Evolutionary conservation across 2,888 invertebrate species (phyloP).

Genomic region (Aleiodes leptofemur): DNA sequence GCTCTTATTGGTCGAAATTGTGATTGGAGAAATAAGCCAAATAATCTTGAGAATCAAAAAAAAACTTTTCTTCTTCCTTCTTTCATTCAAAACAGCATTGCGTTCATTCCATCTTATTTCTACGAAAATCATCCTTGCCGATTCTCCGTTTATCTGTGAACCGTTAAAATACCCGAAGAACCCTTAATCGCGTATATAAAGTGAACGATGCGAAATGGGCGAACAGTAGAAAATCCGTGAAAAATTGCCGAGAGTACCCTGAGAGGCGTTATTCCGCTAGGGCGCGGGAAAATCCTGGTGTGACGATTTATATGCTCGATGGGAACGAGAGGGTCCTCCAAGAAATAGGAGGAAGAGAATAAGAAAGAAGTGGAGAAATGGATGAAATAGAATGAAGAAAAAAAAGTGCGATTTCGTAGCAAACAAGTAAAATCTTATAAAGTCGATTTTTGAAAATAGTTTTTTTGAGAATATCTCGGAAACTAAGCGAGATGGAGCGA

Average conservation of each 20-base stretch:
- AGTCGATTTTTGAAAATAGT: no score
- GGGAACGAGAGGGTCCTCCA: not conserved
- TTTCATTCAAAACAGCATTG: not conserved
- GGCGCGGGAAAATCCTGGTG: conserved; percentile 35
- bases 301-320: conserved; percentile 43
- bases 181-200: conserved; percentile 34
- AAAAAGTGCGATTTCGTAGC: no score
- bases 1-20: no score
- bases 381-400: not conserved
- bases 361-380: not conserved
- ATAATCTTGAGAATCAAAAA: no score
- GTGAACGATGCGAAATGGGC: conserved; percentile 41
- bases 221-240: conserved; percentile 44
- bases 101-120: conserved; percentile 3
- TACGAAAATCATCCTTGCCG: conserved; percentile 13
- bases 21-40: no score
- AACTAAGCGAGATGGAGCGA: no score
- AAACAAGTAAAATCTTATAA: no score
- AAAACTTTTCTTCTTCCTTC: not conserved
- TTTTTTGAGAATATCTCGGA: no score
- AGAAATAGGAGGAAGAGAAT: not conserved
- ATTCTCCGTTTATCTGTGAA: conserved; percentile 16
- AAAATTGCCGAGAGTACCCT: conserved; percentile 46
- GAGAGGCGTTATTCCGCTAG: conserved; percentile 44
- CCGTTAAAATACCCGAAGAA: conserved; percentile 31